A percentile compares a stretch with the other conserved stretches of the same genome.
These are phyloP conservation scores for Trigoniulus corallinus DNA, from an alignment of 1,140 invertebrate genomes.

Conservation along the genomic window DNA sequence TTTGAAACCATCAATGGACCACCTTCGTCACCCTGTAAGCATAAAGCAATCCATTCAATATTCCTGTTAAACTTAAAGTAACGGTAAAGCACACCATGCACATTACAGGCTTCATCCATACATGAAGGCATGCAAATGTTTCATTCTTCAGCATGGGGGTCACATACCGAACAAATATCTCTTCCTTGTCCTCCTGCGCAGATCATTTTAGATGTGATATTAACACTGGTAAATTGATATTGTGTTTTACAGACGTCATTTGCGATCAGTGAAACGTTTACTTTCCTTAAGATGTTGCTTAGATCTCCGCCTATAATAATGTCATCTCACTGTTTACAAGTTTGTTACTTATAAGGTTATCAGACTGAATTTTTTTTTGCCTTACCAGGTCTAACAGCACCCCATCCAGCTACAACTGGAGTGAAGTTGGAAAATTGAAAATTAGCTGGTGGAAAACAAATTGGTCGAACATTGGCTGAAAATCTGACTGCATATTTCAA, in stretches of 20 bases:
- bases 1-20: constrained; percentile 74
- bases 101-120: too few relatives aligned
- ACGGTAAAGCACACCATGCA: too few relatives aligned
- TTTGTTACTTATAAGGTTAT: background rate
- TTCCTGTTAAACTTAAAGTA: too few relatives aligned
- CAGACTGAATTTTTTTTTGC: background rate
- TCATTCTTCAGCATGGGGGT: too few relatives aligned
- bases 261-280: background rate
- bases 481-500: background rate
- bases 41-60: too few relatives aligned
- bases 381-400: background rate
- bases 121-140: too few relatives aligned
- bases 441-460: background rate
- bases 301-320: background rate
- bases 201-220: background rate
- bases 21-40: constrained; percentile 65
- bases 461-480: background rate
- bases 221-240: background rate
- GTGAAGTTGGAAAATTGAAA: background rate
- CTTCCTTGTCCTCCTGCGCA: background rate
- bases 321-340: background rate
- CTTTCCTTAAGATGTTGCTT: background rate
- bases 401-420: background rate
- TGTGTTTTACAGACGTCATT: background rate
- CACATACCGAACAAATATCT: background rate